phyloP scores from a whole-genome alignment of 2,888 invertebrate genomes.

The Drosophila histrio region DNA sequence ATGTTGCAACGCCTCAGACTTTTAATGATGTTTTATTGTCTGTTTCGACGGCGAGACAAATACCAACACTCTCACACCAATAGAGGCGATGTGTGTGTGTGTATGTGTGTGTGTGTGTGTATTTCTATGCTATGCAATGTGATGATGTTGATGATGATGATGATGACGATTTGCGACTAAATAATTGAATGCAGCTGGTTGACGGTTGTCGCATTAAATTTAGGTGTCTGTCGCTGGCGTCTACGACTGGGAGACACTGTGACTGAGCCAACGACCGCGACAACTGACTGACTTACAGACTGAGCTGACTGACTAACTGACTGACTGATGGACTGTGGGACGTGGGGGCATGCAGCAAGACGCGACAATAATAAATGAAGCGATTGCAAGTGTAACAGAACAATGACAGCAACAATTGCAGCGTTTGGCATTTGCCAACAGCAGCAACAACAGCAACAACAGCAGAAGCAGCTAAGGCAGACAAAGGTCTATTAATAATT shows the following conservation, averaged over 20 bases:
- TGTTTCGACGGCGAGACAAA: conserved; percentile 67
- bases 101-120: neutral
- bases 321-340: conserved; percentile 22
- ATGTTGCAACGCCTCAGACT: conserved; percentile 70
- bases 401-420: conserved; percentile 80
- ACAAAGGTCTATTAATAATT: conserved; percentile 79
- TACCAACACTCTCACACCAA: conserved; percentile 6
- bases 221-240: conserved; percentile 72
- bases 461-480: conserved; percentile 54
- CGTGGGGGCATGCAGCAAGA: conserved; percentile 31
- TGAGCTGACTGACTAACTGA: conserved; percentile 33
- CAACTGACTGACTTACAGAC: conserved; percentile 65
- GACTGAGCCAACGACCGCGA: conserved; percentile 75
- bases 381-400: conserved; percentile 81
- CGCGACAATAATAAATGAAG: conserved; percentile 79
- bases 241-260: conserved; percentile 61
- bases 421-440: conserved; percentile 80
- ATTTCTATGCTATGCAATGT: conserved; percentile 51
- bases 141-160: conserved; percentile 55
- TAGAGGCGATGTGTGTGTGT: neutral
- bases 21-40: conserved; percentile 80
- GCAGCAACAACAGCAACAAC: conserved; percentile 45
- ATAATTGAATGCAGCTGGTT: conserved; percentile 83
- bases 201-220: conserved; percentile 81
- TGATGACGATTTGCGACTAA: conserved; percentile 74